Evolutionary conservation across 2,888 invertebrate genomes (phyloP).

Genomic region (Drosophila tanythrix): DNA sequence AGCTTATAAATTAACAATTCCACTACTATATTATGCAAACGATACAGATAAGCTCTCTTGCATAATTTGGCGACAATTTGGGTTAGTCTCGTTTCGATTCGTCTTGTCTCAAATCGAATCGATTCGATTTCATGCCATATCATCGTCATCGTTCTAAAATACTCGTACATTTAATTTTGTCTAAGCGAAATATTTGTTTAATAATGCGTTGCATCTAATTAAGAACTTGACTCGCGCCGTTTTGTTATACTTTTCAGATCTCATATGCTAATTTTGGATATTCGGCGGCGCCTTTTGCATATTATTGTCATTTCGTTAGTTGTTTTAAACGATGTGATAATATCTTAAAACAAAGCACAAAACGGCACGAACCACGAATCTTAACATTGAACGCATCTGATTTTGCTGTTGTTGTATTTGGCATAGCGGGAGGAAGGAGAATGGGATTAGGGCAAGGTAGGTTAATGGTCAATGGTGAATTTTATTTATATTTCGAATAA

Average conservation of each 20-base stretch:
- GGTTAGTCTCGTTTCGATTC: conserved; percentile 39
- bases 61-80: conserved; percentile 72
- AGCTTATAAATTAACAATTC: conserved; percentile 69
- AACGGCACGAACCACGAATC: conserved; percentile 53
- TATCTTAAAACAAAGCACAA: conserved; percentile 51
- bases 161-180: conserved; percentile 42
- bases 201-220: conserved; percentile 68
- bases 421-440: conserved; percentile 45
- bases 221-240: conserved; percentile 53
- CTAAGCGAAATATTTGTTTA: conserved; percentile 50
- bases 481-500: conserved; percentile 20
- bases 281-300: conserved; percentile 54
- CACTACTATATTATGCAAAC: conserved; percentile 73
- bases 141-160: conserved; percentile 53
- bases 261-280: conserved; percentile 55
- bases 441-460: background rate
- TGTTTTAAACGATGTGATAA: conserved; percentile 81
- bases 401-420: conserved; percentile 46
- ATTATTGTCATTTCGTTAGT: conserved; percentile 73
- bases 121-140: conserved; percentile 42
- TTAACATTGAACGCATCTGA: conserved; percentile 35
- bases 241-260: conserved; percentile 54
- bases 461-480: conserved; percentile 24
- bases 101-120: conserved; percentile 16
- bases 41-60: conserved; percentile 61